Evolutionary conservation across 2,113 vertebrate species (phyloP).

Genomic region (Malurus alboscapulatus): DNA sequence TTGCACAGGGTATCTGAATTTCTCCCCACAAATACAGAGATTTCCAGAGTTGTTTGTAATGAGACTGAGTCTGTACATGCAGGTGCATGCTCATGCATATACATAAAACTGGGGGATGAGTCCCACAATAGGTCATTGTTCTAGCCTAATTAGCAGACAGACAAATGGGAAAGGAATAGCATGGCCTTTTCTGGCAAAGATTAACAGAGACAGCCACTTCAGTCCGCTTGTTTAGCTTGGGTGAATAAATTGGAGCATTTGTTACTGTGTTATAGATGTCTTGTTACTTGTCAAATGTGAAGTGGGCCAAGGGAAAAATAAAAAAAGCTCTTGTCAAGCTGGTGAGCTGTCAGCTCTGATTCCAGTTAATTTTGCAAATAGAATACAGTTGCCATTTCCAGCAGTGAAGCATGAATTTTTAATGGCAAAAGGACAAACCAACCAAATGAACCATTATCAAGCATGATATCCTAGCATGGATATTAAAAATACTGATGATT

Average conservation of each 20-base stretch:
- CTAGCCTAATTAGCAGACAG: constrained; percentile 53
- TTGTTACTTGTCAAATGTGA: constrained; percentile 76
- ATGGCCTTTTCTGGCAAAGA: constrained; percentile 38
- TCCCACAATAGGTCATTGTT: constrained; percentile 75
- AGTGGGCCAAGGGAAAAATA: constrained; percentile 74
- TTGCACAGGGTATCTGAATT: background rate
- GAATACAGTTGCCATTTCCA: constrained; percentile 70
- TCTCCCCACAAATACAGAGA: background rate
- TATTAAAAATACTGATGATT: background rate
- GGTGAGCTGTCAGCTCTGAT: constrained; percentile 61
- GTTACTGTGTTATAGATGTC: constrained; percentile 74
- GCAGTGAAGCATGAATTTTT: constrained; percentile 64
- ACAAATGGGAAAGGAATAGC: constrained; percentile 50
- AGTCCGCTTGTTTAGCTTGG: constrained; percentile 75
- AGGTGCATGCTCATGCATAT: background rate
- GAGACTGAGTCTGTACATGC: background rate
- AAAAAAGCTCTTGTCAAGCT: constrained; percentile 63
- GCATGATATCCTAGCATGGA: background rate
- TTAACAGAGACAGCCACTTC: constrained; percentile 63
- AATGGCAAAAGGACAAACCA: background rate
- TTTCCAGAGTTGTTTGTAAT: background rate
- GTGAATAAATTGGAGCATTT: constrained; percentile 82
- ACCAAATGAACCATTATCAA: background rate
- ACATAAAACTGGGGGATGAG: background rate
- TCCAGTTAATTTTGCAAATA: constrained; percentile 63